Base-by-base conservation (phyloP, 2,888 invertebrate genomes). In the Emmelina monodactyla region DNA sequence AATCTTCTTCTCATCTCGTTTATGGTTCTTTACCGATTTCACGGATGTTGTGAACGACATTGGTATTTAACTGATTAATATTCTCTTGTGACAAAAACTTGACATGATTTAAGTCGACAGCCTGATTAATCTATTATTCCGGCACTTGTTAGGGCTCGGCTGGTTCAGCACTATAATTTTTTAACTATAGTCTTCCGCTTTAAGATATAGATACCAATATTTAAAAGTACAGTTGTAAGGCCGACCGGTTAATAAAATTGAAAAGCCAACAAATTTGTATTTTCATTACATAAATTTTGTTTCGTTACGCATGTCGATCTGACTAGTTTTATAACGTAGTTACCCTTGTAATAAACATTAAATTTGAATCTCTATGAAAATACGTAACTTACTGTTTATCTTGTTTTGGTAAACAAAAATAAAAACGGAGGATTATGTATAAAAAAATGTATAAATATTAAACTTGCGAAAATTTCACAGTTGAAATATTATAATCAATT, bases 281-380 rank as follows among this genome's bases (percentile, higher is more conserved):
- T 69, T 66, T 67, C 55, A 59, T 61, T 61, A 65, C 50, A 54
- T 53, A 40, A 55, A 62, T 57, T 62, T 63, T 50, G 50, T 55
- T 47, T 53, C 46, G 53, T 55, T 60, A 64, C 71, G 63, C 44
- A 58, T 54, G 57, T 62, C 65, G 14, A 29, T 68, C 63, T 55
- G 60, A 69, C 68, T 65, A 62, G 58, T 66, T 76, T 72, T 68
- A 76, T 76, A 61, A 67, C 56, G 69, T 52, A 50, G 72, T 75
- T 75, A 66, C 68, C 76, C 76, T 78, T 75, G 75, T 60, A 43
- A 57, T 46, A 43, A 55, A 54, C 55, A 51, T 10, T 10, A 13
- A 4, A 15, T 13, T 14, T 13, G 4, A 9, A 9, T 31, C 10
- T 10, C 22, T 25, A 6, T 19, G 9, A 19, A 19, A 19, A 19